A percentile compares a stretch with the other conserved stretches of the same genome.
Conservation (phyloP, 2,797 vertebrate species). For the Chloroceryle amazona region DNA sequence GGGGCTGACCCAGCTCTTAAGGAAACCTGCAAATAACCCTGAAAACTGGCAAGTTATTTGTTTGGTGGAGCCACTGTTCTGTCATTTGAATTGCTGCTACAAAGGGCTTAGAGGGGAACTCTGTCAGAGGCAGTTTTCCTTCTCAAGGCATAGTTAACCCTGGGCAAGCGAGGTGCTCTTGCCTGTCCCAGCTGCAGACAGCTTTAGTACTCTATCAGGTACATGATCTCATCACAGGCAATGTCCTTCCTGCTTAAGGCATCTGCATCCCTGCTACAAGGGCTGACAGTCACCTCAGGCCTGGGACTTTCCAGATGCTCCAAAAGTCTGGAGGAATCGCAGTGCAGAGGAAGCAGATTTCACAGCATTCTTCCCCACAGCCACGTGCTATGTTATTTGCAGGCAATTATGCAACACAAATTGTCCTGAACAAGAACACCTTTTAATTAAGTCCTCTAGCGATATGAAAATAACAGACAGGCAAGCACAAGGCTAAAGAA, state of each 20-base stretch:
- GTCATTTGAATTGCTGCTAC: background rate
- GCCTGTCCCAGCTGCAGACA: background rate
- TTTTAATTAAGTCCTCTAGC: background rate
- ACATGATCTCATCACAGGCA: background rate
- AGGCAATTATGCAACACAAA: background rate
- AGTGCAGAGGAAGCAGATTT: background rate
- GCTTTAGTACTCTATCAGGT: background rate
- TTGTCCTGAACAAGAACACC: background rate
- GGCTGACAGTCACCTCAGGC: background rate
- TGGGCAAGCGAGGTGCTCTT: background rate
- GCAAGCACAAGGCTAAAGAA: background rate
- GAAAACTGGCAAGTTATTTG: background rate
- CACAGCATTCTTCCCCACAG: background rate
- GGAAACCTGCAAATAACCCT: background rate
- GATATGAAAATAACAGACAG: background rate
- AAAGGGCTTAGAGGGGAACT: background rate
- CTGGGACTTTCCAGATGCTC: background rate
- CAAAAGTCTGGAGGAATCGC: background rate
- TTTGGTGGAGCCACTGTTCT: background rate
- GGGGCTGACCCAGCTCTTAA: background rate
- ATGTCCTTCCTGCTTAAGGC: background rate
- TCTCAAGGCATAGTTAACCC: background rate
- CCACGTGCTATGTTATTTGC: background rate
- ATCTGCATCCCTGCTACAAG: background rate
- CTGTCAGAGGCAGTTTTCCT: background rate